Base-by-base conservation (phyloP, 92 coral and sea anemone species). In the Zoanthus sansibaricus region DNA sequence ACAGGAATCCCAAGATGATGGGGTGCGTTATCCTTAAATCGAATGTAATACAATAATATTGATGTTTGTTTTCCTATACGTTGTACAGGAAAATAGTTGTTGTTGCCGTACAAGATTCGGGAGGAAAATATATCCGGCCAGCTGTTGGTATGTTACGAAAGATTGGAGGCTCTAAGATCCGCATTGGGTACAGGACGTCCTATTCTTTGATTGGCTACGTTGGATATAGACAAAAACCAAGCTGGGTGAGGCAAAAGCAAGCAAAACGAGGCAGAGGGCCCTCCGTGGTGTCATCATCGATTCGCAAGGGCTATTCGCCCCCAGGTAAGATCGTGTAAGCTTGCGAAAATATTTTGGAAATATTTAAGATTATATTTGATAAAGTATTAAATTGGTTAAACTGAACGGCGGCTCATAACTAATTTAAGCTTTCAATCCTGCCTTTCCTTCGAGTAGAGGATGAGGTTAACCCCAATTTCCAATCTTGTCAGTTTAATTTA, bases 211-310 rank as follows among this genome's bases (percentile, higher is more conserved):
- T 78, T 33, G 83, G 83, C 14, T 78, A 78, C 37, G 37, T 78
- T 2, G 83, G 83, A 8, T 20, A 46, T 45, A 54, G 83, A 8
- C 83, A 54, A 32, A 78, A 61, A 18, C 83, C 83, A 31, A 0
- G 71, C 83, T 78, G 83, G 83, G 71, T 78, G 48, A 78, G 66
- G 52, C 83, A 78, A 59, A 78, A 78, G 46, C 83, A 78, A 37
- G 51, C 83, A 59, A 78, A 37, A n/a, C 49, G 70, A 78, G 32
- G 71, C 25, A 78, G 33, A 30, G 83, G 83, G 20, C 83, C 83
- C 9, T 78, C 83, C 6, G 16, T 78, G 15, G 83, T 33, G 12
- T 31, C 83, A 20, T 20, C 83, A n/a, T 59, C 64, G 18, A 45
- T 78, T 78, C 21, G 83, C 20, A 54, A 9, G 51, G 83, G 71